Conservation (phyloP, 2,113 vertebrate genomes). For the Ochotona princeps region DNA sequence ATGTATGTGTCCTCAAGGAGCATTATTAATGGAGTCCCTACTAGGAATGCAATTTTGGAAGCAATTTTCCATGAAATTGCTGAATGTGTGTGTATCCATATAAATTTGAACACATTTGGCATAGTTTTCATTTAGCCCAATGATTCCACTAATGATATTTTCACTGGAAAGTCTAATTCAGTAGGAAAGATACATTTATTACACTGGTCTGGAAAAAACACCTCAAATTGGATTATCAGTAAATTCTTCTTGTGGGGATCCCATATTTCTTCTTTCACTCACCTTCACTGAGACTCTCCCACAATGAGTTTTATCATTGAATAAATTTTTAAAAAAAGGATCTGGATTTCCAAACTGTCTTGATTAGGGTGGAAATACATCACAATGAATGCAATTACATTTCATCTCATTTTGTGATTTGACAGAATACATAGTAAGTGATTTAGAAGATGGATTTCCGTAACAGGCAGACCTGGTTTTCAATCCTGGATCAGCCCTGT, state of each 20-base stretch:
- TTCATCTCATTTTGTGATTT: slow-evolving; percentile 22
- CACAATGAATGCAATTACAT: slow-evolving; percentile 39
- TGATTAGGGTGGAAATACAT: background rate
- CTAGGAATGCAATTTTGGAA: slow-evolving; percentile 75
- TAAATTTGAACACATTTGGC: slow-evolving; percentile 70
- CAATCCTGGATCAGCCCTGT: background rate
- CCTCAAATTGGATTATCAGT: slow-evolving; percentile 13
- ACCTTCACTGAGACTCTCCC: background rate
- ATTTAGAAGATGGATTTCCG: slow-evolving; percentile 14
- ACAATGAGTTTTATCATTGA: background rate
- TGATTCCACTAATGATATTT: slow-evolving; percentile 61
- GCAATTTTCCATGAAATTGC: slow-evolving; percentile 81
- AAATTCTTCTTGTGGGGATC: background rate
- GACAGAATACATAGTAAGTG: background rate
- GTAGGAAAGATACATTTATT: slow-evolving; percentile 55
- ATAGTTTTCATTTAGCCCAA: slow-evolving; percentile 68
- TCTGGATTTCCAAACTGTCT: background rate
- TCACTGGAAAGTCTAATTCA: slow-evolving; percentile 59
- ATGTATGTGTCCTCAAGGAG: slow-evolving; percentile 67
- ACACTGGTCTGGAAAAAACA: background rate
- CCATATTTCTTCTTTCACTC: background rate
- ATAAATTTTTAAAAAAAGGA: background rate
- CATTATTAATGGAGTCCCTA: slow-evolving; percentile 71
- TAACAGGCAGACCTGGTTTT: background rate
- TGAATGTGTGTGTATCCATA: slow-evolving; percentile 69